Evolutionary conservation across 2,888 invertebrate species (phyloP).

Genomic region (Amphipyra berbera): DNA sequence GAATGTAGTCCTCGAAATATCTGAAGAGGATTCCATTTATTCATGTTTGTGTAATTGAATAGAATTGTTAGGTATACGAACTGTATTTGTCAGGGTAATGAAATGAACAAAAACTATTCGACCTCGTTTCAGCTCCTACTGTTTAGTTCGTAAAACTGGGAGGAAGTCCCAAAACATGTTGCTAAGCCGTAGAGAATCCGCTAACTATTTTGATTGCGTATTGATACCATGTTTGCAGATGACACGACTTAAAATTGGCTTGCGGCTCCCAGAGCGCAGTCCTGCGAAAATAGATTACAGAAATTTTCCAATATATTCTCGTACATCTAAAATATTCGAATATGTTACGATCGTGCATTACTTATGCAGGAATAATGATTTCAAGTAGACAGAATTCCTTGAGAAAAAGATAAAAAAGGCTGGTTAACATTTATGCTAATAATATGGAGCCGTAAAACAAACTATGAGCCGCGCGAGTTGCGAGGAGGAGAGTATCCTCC

Average conservation of each 20-base stretch:
- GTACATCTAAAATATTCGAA: slow-evolving; percentile 38
- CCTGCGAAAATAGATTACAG: slow-evolving; percentile 41
- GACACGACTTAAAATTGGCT: slow-evolving; percentile 50
- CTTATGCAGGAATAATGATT: slow-evolving; percentile 34
- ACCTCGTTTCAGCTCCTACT: slow-evolving; percentile 18
- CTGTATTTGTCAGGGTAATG: slow-evolving; percentile 10
- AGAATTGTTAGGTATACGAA: slow-evolving; percentile 13
- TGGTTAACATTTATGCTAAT: slow-evolving; percentile 55
- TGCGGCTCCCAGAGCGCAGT: slow-evolving; percentile 40
- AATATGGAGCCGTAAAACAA: slow-evolving; percentile 50
- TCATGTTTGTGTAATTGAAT: slow-evolving; percentile 25
- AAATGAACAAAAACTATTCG: slow-evolving; percentile 24
- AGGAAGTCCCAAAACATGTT: slow-evolving; percentile 33
- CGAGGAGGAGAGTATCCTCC: slow-evolving; percentile 20
- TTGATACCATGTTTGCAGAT: slow-evolving; percentile 36
- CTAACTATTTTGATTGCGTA: slow-evolving; percentile 45
- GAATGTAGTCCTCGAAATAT: slow-evolving; percentile 17
- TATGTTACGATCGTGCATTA: slow-evolving; percentile 43
- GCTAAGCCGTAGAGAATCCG: slow-evolving; percentile 29
- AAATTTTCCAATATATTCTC: slow-evolving; percentile 37
- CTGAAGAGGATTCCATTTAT: slow-evolving; percentile 9
- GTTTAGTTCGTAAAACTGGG: slow-evolving; percentile 22
- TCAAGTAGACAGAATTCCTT: slow-evolving; percentile 5
- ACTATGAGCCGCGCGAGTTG: slow-evolving; percentile 37
- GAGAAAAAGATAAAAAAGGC: slow-evolving; percentile 31